Evolutionary conservation across 2,888 invertebrate species (phyloP).

Genomic region (Harpagoxenus sublaevis): DNA sequence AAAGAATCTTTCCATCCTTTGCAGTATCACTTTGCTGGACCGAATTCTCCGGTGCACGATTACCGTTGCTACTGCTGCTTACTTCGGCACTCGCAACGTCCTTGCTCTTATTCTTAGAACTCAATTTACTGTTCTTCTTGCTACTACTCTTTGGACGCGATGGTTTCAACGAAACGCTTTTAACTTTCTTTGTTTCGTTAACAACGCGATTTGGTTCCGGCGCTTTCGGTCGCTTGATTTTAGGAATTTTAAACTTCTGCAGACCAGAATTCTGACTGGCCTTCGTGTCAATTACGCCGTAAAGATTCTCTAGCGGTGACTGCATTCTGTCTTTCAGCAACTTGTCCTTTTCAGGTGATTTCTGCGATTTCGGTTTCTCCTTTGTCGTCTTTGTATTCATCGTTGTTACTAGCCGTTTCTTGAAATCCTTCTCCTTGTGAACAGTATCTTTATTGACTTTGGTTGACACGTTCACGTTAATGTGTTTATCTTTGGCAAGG

Average conservation of each 20-base stretch:
- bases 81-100: slow-evolving; percentile 74
- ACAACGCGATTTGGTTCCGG: slow-evolving; percentile 53
- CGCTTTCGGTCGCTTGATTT: slow-evolving; percentile 84
- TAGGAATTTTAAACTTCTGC: slow-evolving; percentile 88
- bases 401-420: slow-evolving; percentile 49
- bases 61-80: slow-evolving; percentile 76
- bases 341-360: slow-evolving; percentile 74
- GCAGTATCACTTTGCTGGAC: slow-evolving; percentile 22
- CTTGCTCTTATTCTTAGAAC: slow-evolving; percentile 42
- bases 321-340: slow-evolving; percentile 82
- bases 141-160: slow-evolving; percentile 31
- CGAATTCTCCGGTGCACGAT: slow-evolving; percentile 43
- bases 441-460: slow-evolving; percentile 61
- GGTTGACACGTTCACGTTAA: background rate
- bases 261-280: slow-evolving; percentile 86
- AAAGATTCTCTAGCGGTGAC: slow-evolving; percentile 87
- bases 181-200: slow-evolving; percentile 49
- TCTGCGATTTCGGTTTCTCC: slow-evolving; percentile 65
- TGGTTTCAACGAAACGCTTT: background rate
- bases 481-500: slow-evolving; percentile 74
- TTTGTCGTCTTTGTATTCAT: slow-evolving; percentile 55
- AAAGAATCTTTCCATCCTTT: slow-evolving; percentile 3
- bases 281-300: slow-evolving; percentile 84
- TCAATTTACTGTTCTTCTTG: slow-evolving; percentile 8
- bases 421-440: slow-evolving; percentile 74